Evolutionary conservation across 2,113 vertebrate genomes (phyloP).

Genomic region (Sorex araneus): DNA sequence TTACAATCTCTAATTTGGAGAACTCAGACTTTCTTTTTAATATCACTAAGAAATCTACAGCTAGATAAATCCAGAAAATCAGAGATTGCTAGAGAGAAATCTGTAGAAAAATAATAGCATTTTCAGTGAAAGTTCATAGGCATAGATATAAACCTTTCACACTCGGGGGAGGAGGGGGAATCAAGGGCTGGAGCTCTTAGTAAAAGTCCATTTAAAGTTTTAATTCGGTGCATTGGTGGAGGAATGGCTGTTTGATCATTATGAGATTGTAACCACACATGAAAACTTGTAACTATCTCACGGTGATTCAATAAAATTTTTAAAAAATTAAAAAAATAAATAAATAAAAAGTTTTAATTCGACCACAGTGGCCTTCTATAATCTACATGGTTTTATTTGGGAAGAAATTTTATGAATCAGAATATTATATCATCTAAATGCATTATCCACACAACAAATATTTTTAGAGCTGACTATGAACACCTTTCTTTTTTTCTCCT

Average conservation of each 20-base stretch:
- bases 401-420: not conserved
- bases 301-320: too few species aligned
- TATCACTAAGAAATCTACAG: not conserved
- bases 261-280: too few species aligned
- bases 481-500: not conserved
- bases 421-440: conserved; percentile 39
- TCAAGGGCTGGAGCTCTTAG: not conserved
- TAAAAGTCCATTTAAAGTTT: conserved; percentile 1
- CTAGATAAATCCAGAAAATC: not conserved
- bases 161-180: conserved; percentile 18
- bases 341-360: conserved; percentile 49
- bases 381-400: not conserved
- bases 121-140: conserved; percentile 21
- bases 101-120: not conserved
- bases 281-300: too few species aligned
- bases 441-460: conserved; percentile 35
- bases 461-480: not conserved
- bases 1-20: not conserved
- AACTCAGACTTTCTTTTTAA: not conserved
- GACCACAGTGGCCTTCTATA: not conserved
- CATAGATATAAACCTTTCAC: not conserved
- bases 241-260: too few species aligned
- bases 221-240: too few species aligned
- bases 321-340: too few species aligned
- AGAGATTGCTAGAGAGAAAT: not conserved